Conservation (phyloP, 2,113 vertebrate genomes). For the Myotis brandtii region DNA sequence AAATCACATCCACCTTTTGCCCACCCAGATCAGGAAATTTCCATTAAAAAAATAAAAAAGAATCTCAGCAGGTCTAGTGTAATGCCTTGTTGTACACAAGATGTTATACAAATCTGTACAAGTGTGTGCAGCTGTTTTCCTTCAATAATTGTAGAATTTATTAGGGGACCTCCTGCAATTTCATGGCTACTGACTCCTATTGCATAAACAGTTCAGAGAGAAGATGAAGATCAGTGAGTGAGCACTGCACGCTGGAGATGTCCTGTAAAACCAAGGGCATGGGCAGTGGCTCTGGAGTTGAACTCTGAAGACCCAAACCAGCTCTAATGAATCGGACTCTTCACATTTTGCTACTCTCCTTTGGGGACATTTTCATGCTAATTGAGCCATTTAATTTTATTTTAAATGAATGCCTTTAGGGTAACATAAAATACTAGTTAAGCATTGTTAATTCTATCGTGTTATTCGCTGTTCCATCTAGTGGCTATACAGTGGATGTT, state of each 20-base stretch:
- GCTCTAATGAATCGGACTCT: not conserved
- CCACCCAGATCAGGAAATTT: not conserved
- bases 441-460: not conserved
- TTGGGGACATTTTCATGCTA: not conserved
- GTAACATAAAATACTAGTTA: not conserved
- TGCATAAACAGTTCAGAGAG: not conserved
- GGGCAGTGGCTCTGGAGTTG: not conserved
- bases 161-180: not conserved
- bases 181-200: not conserved
- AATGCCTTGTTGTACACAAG: not conserved
- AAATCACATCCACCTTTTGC: not conserved
- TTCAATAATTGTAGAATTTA: not conserved
- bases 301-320: not conserved
- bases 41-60: not conserved
- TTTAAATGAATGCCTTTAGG: not conserved
- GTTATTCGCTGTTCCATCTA: not conserved
- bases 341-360: not conserved
- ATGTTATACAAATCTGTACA: not conserved
- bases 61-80: fast-evolving
- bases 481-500: not conserved
- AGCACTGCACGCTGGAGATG: not conserved
- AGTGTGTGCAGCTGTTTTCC: not conserved
- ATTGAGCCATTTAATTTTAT: conserved; percentile 46
- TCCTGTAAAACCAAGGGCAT: not conserved
- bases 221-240: not conserved